Base-by-base conservation (phyloP, 1,140 invertebrate species). In the Macrotrachela quadricornifera region DNA sequence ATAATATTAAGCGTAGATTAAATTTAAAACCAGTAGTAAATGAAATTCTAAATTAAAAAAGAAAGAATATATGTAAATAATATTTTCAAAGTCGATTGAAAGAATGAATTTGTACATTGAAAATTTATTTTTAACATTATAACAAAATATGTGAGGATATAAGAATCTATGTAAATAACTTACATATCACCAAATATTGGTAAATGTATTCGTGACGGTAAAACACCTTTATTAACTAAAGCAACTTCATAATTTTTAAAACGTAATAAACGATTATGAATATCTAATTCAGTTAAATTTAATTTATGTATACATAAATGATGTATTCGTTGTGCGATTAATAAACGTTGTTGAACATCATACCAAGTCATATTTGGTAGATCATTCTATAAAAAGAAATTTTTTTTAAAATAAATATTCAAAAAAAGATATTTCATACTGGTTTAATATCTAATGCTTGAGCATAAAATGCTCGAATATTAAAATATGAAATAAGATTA, bases 241-340 rank as follows among this genome's bases (percentile, higher is more conserved):
- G 91, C 90, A 37, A 97, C 81, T 72, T 92, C 77, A 66, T 97
- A 99, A 73, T 97, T 99, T 69, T 90, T 84, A 68, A 86, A 88
- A 62, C 67, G 56, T 57, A 99, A 76, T 69, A 99, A 95, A 63
- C 92, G 75, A 71, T 97, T 88, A 68, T 95, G 95, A 63, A 99
- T 92, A 75, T 97, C 92, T 68, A 96, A 72, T 71, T 94, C 85
- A 15, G 84, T 84, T 15, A 97, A 77, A 62, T 91, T 81, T 4
- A 8, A 30, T 67, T 94, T 94, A 62, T 95, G 87, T 53, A 96
- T 87, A 67, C 87, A 94, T 82, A 97, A 91, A 64, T 92, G 85
- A 60, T 91, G 81, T 61, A 92, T 85, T 41, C 79, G 77, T 69
- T 97, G 91, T 0, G 86, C 85, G 62, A 85, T 81, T 41, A 83